Evolutionary conservation across 2,113 vertebrate species (phyloP).

Genomic region (Onychostoma macrolepis): DNA sequence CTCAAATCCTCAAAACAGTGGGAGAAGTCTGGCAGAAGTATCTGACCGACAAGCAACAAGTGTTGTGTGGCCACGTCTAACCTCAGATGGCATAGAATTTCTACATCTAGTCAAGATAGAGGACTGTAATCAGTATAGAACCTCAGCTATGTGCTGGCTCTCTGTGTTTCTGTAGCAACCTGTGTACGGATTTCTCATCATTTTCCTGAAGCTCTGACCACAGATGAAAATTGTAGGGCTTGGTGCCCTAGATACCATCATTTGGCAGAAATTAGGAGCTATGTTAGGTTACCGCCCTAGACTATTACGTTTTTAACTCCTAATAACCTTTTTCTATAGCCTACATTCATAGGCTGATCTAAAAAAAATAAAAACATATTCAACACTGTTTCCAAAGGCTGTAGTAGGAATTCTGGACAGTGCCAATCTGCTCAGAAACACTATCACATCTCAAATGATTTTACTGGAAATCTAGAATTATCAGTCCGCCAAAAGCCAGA

Average conservation of each 20-base stretch:
- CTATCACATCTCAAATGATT: not conserved
- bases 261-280: conserved; percentile 64
- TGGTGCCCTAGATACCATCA: conserved; percentile 65
- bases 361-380: not conserved
- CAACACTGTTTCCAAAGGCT: not conserved
- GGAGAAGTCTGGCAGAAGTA: conserved; percentile 58
- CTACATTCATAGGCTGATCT: not conserved
- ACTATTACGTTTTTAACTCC: not conserved
- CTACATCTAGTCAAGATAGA: conserved; percentile 38
- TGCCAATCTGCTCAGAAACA: not conserved
- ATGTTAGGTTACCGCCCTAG: conserved; percentile 44
- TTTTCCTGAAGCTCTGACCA: conserved; percentile 61
- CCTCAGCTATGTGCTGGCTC: conserved; percentile 9
- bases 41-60: conserved; percentile 53
- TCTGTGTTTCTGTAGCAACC: conserved; percentile 28
- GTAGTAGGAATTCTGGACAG: not conserved
- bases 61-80: conserved; percentile 33
- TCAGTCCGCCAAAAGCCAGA: not conserved
- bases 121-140: not conserved
- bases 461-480: not conserved
- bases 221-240: conserved; percentile 73
- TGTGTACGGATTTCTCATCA: conserved; percentile 31
- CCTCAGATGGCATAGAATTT: not conserved
- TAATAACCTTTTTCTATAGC: conserved; percentile 5
- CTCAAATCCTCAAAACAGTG: conserved; percentile 46